A percentile compares a stretch with the other conserved stretches of the same genome.
These are phyloP conservation scores for Chaetodon auriga DNA, from an alignment of 2,113 vertebrate genomes.

Conservation along the genomic window DNA sequence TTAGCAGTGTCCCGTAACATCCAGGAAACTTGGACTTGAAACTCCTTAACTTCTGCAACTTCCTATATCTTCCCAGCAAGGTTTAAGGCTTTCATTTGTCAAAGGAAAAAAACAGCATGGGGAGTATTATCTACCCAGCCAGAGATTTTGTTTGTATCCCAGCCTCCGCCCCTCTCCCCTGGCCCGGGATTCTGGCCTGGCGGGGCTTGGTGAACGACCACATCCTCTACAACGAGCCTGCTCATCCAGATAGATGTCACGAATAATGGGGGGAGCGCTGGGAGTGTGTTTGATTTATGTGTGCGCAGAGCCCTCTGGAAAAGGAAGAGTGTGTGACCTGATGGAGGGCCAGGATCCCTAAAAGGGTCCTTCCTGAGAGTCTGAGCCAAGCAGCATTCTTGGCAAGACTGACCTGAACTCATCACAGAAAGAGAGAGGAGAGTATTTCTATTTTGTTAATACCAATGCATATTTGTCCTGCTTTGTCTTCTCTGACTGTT, in stretches of 20 bases:
- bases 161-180: constrained; percentile 42
- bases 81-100: constrained; percentile 56
- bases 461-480: constrained; percentile 22
- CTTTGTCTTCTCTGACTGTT: constrained; percentile 8
- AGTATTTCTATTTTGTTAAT: constrained; percentile 20
- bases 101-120: constrained; percentile 27
- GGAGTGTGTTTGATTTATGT: constrained; percentile 72
- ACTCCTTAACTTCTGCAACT: constrained; percentile 30
- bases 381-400: constrained; percentile 44
- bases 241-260: constrained; percentile 74
- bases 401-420: constrained; percentile 39
- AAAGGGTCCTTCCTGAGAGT: constrained; percentile 51
- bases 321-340: constrained; percentile 58
- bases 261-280: constrained; percentile 56
- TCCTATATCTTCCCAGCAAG: constrained; percentile 42
- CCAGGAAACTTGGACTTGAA: constrained; percentile 45
- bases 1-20: constrained; percentile 31
- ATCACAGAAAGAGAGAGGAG: constrained; percentile 35
- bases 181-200: constrained; percentile 40
- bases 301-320: constrained; percentile 46
- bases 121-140: constrained; percentile 59
- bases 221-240: constrained; percentile 68
- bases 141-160: constrained; percentile 60
- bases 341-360: constrained; percentile 51
- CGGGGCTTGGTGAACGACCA: constrained; percentile 54